Percentiles rank a stretch among this genome's conserved stretches.
Evolutionary conservation across 2,113 vertebrate genomes (phyloP).

Genomic region (Eulacestoma nigropectus): DNA sequence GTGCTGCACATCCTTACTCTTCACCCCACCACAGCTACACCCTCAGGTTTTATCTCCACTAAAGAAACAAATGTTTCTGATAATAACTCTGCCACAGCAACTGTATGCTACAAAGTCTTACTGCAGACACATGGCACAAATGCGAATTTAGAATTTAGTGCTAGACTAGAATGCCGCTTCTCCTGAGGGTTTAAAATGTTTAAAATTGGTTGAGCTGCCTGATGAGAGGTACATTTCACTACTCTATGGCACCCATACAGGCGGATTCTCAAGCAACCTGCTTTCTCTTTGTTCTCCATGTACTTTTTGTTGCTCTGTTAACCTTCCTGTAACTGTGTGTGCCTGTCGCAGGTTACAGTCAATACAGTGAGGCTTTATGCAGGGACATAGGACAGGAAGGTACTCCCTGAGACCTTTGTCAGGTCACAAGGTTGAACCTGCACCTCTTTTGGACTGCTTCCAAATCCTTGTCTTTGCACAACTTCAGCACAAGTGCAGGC

Average conservation of each 20-base stretch:
- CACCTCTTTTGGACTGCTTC: neutral
- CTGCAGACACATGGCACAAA: neutral
- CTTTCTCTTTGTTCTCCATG: neutral
- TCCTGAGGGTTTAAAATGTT: neutral
- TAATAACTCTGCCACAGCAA: neutral
- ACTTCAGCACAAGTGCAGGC: neutral
- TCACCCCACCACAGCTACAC: neutral
- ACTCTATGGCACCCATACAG: accelerated
- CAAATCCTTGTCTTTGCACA: neutral
- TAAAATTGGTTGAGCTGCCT: neutral
- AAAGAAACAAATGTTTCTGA: neutral
- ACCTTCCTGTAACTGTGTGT: neutral
- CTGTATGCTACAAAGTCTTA: neutral
- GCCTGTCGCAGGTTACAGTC: neutral
- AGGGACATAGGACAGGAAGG: neutral
- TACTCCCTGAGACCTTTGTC: neutral
- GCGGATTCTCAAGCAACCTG: neutral
- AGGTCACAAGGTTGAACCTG: neutral
- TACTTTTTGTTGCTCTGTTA: neutral
- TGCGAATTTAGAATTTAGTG: neutral
- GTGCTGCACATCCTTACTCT: neutral
- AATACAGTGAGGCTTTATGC: neutral
- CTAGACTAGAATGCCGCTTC: neutral
- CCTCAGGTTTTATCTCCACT: neutral
- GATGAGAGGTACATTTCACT: neutral